A percentile compares a stretch with the other conserved stretches of the same genome.
Conservation (phyloP, 2,797 vertebrate species). For the Ibycter americanus region DNA sequence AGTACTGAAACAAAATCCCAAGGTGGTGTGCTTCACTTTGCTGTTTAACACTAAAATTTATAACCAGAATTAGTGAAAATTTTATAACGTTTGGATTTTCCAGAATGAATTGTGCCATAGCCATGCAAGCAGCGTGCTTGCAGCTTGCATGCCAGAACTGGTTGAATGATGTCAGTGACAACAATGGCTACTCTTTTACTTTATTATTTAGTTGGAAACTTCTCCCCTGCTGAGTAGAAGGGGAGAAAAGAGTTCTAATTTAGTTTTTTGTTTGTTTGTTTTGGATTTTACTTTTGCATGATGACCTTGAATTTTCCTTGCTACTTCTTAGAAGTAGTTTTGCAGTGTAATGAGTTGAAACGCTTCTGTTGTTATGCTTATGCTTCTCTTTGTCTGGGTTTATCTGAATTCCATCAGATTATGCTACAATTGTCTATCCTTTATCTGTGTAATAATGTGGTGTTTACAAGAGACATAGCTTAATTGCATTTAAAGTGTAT, state of each 20-base stretch:
- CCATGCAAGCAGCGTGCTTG: rapidly evolving
- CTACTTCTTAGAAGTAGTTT: neutral
- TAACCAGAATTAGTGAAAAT: neutral
- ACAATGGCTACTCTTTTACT: neutral
- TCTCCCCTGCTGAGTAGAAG: neutral
- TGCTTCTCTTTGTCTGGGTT: constrained; percentile 54
- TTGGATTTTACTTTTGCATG: neutral
- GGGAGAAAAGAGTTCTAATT: neutral
- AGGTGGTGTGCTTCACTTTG: rapidly evolving
- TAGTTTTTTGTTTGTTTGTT: neutral
- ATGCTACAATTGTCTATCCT: constrained; percentile 31
- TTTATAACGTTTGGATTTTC: neutral
- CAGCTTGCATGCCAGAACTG: neutral
- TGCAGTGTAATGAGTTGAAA: neutral
- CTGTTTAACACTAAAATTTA: rapidly evolving
- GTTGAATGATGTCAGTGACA: neutral
- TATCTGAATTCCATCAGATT: constrained; percentile 52
- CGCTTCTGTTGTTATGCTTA: constrained; percentile 46
- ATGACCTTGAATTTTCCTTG: constrained; percentile 61
- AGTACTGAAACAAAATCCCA: rapidly evolving
- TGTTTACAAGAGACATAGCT: constrained; percentile 26
- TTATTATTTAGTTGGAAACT: neutral
- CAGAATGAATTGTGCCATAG: neutral
- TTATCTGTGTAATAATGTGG: constrained; percentile 11
- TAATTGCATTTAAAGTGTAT: constrained; percentile 36